Percentiles rank a stretch among this genome's conserved stretches.
Conservation (phyloP, 2,888 invertebrate genomes). For the Eupithecia pulchellata region DNA sequence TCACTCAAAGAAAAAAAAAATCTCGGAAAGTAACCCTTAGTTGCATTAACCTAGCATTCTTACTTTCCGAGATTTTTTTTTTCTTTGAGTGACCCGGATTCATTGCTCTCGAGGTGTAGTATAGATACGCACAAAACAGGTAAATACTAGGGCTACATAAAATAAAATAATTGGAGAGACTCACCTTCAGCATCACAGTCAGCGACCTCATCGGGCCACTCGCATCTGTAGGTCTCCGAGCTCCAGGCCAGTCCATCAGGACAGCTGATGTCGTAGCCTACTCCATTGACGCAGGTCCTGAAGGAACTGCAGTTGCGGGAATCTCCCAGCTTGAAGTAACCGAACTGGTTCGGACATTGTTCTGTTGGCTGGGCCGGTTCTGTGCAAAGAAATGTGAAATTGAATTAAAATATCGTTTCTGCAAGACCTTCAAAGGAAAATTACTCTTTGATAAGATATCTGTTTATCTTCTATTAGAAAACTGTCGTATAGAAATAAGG, state of each 20-base stretch:
- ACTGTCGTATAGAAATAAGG: not conserved
- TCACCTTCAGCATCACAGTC: conserved; percentile 93
- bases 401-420: not conserved
- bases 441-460: not conserved
- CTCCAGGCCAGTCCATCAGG: conserved; percentile 94
- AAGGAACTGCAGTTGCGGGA: conserved; percentile 89
- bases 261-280: conserved; percentile 89
- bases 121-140: too few relatives aligned
- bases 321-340: conserved; percentile 90
- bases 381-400: conserved; percentile 53
- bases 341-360: conserved; percentile 93
- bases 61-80: too few relatives aligned
- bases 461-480: not conserved
- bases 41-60: too few relatives aligned
- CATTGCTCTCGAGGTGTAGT: too few relatives aligned
- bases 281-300: conserved; percentile 93
- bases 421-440: not conserved
- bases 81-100: too few relatives aligned
- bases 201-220: conserved; percentile 94
- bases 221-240: conserved; percentile 90
- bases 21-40: too few relatives aligned
- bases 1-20: too few relatives aligned
- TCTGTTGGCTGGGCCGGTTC: conserved; percentile 90
- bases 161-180: not conserved
- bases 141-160: not conserved